phyloP scores from a whole-genome alignment of 2,888 invertebrate species.

The Cheilosia vulpina region DNA sequence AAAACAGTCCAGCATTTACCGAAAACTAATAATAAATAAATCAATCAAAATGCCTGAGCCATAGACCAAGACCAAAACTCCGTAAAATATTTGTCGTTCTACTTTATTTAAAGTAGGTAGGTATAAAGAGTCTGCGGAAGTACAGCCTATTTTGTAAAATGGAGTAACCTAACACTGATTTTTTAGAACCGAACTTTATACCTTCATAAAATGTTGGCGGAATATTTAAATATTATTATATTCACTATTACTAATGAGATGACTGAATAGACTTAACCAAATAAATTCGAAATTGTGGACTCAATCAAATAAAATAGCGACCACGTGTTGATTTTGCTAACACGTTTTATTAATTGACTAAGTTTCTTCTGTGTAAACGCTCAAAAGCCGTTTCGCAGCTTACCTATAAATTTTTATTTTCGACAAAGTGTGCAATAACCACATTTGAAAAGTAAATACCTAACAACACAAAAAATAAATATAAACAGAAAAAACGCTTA shows the following conservation, averaged over 20 bases:
- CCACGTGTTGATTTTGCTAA: constrained; percentile 45
- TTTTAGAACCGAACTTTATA: neutral
- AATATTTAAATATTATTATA: constrained; percentile 13
- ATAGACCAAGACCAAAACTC: constrained; percentile 14
- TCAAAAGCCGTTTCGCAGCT: constrained; percentile 40
- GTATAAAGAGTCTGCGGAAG: neutral
- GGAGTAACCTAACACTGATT: neutral
- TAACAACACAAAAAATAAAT: neutral
- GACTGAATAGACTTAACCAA: neutral
- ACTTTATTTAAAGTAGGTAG: neutral
- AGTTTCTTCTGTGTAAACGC: constrained; percentile 45
- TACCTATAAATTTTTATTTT: constrained; percentile 44
- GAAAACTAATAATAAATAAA: neutral
- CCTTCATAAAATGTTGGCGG: constrained; percentile 3
- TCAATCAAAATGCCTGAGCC: constrained; percentile 11
- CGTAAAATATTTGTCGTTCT: neutral
- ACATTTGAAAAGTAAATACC: neutral
- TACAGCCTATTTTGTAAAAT: neutral
- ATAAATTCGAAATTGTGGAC: neutral
- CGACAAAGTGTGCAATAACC: constrained; percentile 37
- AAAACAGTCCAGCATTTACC: constrained; percentile 4
- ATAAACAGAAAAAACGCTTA: constrained; percentile 14
- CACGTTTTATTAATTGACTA: constrained; percentile 59
- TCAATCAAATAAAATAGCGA: neutral
- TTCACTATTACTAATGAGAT: neutral